Evolutionary conservation across 2,888 invertebrate genomes (phyloP).

Genomic region (Drosophila koepferae): DNA sequence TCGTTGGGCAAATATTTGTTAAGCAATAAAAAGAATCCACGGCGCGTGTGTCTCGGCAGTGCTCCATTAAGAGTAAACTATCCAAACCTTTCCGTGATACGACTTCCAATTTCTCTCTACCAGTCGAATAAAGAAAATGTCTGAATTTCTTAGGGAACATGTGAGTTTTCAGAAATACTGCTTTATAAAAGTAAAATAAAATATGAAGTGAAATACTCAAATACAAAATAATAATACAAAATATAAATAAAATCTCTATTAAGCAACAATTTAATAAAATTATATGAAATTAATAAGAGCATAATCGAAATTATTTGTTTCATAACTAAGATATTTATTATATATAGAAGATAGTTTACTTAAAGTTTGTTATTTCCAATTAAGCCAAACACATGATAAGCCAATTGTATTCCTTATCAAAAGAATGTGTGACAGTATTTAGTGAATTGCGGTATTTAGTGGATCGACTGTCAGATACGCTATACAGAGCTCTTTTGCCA

Average conservation of each 20-base stretch:
- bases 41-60: conserved; percentile 49
- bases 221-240: too few species aligned
- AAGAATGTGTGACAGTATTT: conserved; percentile 1
- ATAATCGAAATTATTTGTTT: neutral
- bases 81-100: neutral
- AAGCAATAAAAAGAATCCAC: conserved; percentile 47
- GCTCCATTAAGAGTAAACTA: conserved; percentile 3
- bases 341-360: neutral
- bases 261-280: neutral
- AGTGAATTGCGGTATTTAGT: neutral
- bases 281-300: neutral
- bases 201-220: neutral
- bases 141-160: conserved; percentile 69
- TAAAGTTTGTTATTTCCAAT: conserved; percentile 2
- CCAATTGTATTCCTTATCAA: conserved; percentile 34
- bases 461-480: conserved; percentile 19
- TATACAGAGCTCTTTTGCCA: neutral
- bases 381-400: conserved; percentile 39
- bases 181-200: neutral
- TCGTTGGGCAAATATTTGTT: conserved; percentile 65
- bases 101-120: neutral
- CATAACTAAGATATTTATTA: neutral
- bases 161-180: conserved; percentile 49
- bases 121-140: conserved; percentile 38
- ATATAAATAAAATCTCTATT: neutral